These are phyloP conservation scores for Etheostoma nigrum DNA, from an alignment of 2,797 vertebrate species.

Conservation along the genomic window DNA sequence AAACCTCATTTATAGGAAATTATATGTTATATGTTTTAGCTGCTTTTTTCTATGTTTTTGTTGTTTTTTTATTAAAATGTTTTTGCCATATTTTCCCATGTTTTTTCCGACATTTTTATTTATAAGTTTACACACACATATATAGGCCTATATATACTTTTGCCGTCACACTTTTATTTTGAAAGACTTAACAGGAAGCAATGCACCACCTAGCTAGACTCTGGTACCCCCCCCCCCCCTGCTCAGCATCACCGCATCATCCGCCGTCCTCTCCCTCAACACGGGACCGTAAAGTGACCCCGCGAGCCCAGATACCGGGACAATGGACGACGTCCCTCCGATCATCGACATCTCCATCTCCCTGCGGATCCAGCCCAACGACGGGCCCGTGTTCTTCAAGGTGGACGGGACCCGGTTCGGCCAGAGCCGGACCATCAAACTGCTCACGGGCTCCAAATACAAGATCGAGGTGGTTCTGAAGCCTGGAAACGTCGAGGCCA, in stretches of 20 bases:
- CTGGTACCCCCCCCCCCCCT: background rate
- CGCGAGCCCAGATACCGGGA: conserved; percentile 20
- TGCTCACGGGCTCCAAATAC: conserved; percentile 97
- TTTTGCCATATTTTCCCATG: too few species aligned
- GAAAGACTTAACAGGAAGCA: conserved; percentile 54
- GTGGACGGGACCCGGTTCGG: conserved; percentile 97
- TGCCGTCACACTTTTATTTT: conserved; percentile 52
- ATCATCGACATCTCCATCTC: conserved; percentile 92
- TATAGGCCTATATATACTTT: too few species aligned
- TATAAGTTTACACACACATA: too few species aligned
- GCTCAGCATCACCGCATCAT: conserved; percentile 62
- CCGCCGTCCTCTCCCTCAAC: conserved; percentile 4
- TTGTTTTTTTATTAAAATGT: too few species aligned
- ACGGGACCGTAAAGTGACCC: background rate
- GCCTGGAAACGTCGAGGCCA: conserved; percentile 90
- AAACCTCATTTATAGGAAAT: too few species aligned
- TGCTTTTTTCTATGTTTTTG: too few species aligned
- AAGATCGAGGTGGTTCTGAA: conserved; percentile 93
- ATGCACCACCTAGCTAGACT: background rate
- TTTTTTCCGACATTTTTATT: too few species aligned
- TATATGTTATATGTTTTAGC: too few species aligned
- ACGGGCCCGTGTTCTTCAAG: conserved; percentile 96
- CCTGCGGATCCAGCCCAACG: conserved; percentile 95
- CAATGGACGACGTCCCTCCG: conserved; percentile 93
- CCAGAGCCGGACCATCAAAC: conserved; percentile 96